Base-by-base conservation (phyloP, 2,888 invertebrate genomes). In the Frankliniella fusca region DNA sequence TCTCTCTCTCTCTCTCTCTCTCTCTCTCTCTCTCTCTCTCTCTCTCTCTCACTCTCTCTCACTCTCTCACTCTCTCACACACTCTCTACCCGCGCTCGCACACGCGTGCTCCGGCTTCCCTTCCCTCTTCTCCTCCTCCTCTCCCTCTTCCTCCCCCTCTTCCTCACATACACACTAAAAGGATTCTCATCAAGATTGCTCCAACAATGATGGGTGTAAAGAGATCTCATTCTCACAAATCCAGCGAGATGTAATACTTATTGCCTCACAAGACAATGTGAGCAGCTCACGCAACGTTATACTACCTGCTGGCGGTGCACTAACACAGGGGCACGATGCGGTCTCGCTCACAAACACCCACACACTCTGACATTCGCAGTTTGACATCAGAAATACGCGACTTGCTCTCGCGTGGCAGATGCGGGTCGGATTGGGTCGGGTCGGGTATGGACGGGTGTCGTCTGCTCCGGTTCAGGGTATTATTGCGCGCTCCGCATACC, bases 131-230 rank as follows among this genome's bases (percentile, higher is more conserved):
- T 20, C 15, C 54, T 20, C 54, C 54, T 54, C 54, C 54, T 15
- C 54, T 15, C 15, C 54, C 54, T 54, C 18, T 12, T 54, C 54
- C 54, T 54, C 18, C 15, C 8, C 54, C 54, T 38, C 38, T 3
- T 5, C 2, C 38, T 3, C 38, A 38, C 38, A 38, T 5, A 38
- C 38, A 38, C 38, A 38, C 38, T 76, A 27, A 23, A 76, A 76
- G 70, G 70, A 76, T 76, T 76, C 70, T 76, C 70, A 76, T 76
- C 70, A 76, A 76, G 70, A 76, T 76, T 76, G 70, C 70, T 27
- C 70, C 70, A 76, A 76, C 70, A 76, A 76, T 76, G 70, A 76
- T 76, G 70, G 70, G 70, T 76, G 70, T 76, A 76, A 76, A 76
- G 70, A 76, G 70, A 23, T 76, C 70, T 76, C 70, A 76, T 76